Evolutionary conservation across 2,888 invertebrate species (phyloP).

Genomic region (Apodemia zela): DNA sequence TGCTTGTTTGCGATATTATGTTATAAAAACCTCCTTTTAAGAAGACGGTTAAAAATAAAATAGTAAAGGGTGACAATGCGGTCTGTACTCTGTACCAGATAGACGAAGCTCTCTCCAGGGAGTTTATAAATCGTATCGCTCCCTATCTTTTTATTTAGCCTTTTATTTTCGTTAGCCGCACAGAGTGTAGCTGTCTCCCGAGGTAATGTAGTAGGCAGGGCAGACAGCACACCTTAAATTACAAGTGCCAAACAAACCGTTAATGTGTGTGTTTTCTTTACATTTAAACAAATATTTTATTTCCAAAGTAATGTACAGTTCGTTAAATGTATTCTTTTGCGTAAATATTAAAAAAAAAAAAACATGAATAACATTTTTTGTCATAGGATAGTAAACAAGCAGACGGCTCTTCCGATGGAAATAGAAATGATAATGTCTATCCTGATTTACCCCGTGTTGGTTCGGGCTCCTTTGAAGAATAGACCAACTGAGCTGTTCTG

Average conservation of each 20-base stretch:
- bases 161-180: conserved; percentile 17
- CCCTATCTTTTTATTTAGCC: conserved; percentile 53
- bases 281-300: not conserved
- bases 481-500: too few relatives aligned
- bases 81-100: conserved; percentile 39
- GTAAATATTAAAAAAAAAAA: too few relatives aligned
- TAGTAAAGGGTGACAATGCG: conserved; percentile 55
- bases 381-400: too few relatives aligned
- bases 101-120: conserved; percentile 50
- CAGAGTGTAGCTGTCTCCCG: conserved; percentile 16
- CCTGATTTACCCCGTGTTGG: too few relatives aligned
- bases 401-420: too few relatives aligned
- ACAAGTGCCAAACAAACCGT: conserved; percentile 5
- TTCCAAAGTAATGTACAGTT: not conserved
- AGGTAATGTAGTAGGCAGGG: conserved; percentile 4
- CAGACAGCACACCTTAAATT: not conserved
- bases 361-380: too few relatives aligned
- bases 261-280: conserved; percentile 2
- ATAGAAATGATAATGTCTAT: too few relatives aligned
- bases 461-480: too few relatives aligned
- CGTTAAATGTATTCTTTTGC: too few relatives aligned
- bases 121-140: conserved; percentile 65
- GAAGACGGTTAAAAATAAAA: too few relatives aligned
- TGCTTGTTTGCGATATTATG: too few relatives aligned
- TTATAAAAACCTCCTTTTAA: too few relatives aligned